These are phyloP conservation scores for Palythoa grandis DNA, from an alignment of 92 coral and sea anemone genomes.

Conservation along the genomic window DNA sequence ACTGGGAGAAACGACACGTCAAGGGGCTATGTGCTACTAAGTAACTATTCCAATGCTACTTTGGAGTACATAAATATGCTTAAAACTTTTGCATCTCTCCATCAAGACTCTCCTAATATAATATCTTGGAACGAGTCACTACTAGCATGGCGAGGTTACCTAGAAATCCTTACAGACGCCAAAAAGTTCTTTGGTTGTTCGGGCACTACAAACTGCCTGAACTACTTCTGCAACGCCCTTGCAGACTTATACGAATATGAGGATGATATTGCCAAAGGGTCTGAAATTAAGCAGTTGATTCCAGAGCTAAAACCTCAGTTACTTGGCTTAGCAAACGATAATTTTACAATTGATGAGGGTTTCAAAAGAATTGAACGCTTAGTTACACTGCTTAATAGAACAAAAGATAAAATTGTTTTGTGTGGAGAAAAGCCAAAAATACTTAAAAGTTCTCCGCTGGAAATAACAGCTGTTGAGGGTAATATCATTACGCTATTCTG, in stretches of 20 bases:
- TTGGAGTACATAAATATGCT: background rate
- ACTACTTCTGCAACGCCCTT: slow-evolving; percentile 41
- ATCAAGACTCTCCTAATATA: background rate
- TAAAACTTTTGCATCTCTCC: background rate
- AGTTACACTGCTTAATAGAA: slow-evolving; percentile 9
- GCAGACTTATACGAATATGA: slow-evolving; percentile 47
- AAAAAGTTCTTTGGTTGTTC: slow-evolving; percentile 50
- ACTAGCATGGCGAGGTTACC: slow-evolving; percentile 17
- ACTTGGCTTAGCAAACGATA: background rate
- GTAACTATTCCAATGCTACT: background rate
- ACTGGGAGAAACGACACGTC: background rate
- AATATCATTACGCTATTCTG: slow-evolving; percentile 27
- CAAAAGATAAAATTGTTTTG: slow-evolving; percentile 32
- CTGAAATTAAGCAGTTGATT: slow-evolving; percentile 34
- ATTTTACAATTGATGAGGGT: background rate
- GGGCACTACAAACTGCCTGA: slow-evolving; percentile 46
- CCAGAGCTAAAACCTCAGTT: slow-evolving; percentile 19
- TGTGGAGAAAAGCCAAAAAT: slow-evolving; percentile 50
- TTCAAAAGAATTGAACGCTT: background rate
- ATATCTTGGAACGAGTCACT: slow-evolving; percentile 35
- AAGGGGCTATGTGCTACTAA: background rate
- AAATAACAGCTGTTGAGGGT: slow-evolving; percentile 7
- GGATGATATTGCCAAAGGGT: slow-evolving; percentile 30
- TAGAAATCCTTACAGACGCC: slow-evolving; percentile 29
- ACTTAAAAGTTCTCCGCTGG: slow-evolving; percentile 32